These are phyloP conservation scores for Erebia aethiops DNA, from an alignment of 2,888 invertebrate genomes.

Conservation along the genomic window DNA sequence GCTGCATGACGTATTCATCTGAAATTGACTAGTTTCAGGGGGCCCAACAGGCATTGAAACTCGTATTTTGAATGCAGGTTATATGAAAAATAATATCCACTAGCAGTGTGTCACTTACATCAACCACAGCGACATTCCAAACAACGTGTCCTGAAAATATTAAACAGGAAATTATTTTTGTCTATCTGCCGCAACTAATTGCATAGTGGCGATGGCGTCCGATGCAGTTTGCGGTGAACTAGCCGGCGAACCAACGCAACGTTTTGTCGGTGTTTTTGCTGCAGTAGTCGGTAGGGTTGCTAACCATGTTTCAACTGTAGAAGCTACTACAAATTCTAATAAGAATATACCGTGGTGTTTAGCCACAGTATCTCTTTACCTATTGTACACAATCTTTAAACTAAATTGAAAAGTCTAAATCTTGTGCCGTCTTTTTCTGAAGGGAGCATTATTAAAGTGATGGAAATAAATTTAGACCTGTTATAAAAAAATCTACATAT, in stretches of 20 bases:
- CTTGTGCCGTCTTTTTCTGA: no score
- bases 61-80: no score
- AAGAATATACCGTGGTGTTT: no score
- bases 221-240: conserved; percentile 68
- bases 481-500: no score
- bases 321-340: not conserved
- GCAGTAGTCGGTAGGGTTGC: conserved; percentile 40
- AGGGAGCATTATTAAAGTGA: no score
- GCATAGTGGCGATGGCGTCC: conserved; percentile 51
- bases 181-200: conserved; percentile 46
- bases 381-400: no score
- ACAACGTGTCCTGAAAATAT: conserved; percentile 34
- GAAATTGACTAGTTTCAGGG: no score
- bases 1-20: no score
- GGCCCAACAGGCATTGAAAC: no score
- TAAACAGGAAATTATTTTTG: conserved; percentile 39
- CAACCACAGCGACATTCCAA: conserved; percentile 33
- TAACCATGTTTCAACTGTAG: not conserved
- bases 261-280: conserved; percentile 71
- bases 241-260: conserved; percentile 52
- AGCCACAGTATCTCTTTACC: no score
- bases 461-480: no score
- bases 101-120: conserved; percentile 20
- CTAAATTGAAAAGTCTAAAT: no score
- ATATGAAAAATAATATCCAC: conserved; percentile 7